Conservation (phyloP, 2,888 invertebrate genomes). For the Tyria jacobaeae region DNA sequence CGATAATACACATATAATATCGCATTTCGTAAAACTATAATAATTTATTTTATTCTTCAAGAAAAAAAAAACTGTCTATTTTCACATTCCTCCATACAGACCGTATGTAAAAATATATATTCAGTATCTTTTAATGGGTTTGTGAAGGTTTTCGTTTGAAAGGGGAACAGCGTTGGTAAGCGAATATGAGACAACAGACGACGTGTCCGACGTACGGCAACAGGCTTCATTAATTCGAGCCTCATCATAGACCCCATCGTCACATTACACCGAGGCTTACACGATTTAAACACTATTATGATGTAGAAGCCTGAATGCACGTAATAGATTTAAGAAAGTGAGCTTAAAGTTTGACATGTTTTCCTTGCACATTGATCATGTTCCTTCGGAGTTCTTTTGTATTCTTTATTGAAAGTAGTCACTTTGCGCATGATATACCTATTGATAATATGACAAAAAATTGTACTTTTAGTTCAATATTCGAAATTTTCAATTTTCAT, state of each 20-base stretch:
- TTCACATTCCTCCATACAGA: neutral
- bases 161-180: constrained; percentile 59
- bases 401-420: neutral
- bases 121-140: constrained; percentile 2
- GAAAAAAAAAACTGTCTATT: neutral
- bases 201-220: constrained; percentile 53
- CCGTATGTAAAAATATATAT: too few relatives aligned
- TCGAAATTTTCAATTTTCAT: constrained; percentile 16
- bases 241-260: constrained; percentile 51
- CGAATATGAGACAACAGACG: constrained; percentile 61
- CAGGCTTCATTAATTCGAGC: constrained; percentile 70
- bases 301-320: neutral
- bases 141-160: constrained; percentile 26
- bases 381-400: neutral
- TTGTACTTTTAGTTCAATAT: constrained; percentile 25
- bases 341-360: neutral
- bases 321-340: neutral
- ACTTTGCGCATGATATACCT: neutral
- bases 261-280: constrained; percentile 42
- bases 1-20: neutral
- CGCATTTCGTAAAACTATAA: neutral
- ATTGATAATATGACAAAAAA: constrained; percentile 1
- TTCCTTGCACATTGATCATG: neutral
- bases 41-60: neutral
- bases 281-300: constrained; percentile 31